A percentile compares a stretch with the other conserved stretches of the same genome.
These are phyloP conservation scores for Tylochromis polylepis DNA, from an alignment of 2,113 vertebrate genomes.

Conservation along the genomic window DNA sequence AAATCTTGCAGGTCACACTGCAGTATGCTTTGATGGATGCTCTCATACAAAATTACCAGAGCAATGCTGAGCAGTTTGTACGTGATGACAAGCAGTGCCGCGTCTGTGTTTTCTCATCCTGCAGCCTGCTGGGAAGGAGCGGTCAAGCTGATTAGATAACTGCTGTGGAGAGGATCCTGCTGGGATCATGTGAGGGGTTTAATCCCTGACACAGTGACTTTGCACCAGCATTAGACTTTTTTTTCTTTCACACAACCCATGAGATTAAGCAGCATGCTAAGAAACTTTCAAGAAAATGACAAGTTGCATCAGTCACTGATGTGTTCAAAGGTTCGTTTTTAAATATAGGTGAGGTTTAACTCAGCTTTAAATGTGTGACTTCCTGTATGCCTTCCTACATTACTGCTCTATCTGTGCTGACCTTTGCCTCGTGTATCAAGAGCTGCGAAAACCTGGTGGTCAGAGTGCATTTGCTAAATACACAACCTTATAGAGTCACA, in stretches of 20 bases:
- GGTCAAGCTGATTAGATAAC: slow-evolving; percentile 69
- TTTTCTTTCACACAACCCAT: neutral
- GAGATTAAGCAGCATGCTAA: neutral
- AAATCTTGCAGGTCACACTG: neutral
- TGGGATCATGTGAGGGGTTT: slow-evolving; percentile 16
- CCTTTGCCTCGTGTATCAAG: neutral
- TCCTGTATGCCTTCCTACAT: neutral
- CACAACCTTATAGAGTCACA: neutral
- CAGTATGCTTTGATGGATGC: neutral
- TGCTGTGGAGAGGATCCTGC: slow-evolving; percentile 35
- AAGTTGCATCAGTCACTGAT: neutral
- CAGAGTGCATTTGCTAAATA: neutral
- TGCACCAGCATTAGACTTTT: neutral
- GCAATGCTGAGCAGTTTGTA: neutral
- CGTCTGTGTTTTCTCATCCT: slow-evolving; percentile 59
- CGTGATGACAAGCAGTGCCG: slow-evolving; percentile 5
- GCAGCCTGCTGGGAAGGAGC: slow-evolving; percentile 24
- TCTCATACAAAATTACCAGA: neutral
- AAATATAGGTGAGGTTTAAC: neutral
- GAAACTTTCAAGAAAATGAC: neutral
- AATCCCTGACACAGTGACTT: neutral
- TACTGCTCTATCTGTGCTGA: neutral
- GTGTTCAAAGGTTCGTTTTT: neutral
- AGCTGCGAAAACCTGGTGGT: neutral
- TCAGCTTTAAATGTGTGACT: neutral